Evolutionary conservation across 2,113 vertebrate species (phyloP).

Genomic region (Siniperca chuatsi): DNA sequence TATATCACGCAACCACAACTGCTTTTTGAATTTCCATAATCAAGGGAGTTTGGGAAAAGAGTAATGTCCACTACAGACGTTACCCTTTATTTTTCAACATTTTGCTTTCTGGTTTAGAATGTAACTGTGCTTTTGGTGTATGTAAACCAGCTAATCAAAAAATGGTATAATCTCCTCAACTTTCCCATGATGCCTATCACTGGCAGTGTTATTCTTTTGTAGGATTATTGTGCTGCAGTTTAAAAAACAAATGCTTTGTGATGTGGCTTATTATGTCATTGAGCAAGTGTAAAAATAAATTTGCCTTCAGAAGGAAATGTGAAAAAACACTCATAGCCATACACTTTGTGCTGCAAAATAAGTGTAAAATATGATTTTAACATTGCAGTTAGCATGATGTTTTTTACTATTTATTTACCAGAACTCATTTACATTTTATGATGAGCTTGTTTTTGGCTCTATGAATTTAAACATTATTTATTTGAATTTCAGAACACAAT

Average conservation of each 20-base stretch:
- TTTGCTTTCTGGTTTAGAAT: constrained; percentile 19
- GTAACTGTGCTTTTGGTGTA: constrained; percentile 28
- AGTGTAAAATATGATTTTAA: constrained; percentile 5
- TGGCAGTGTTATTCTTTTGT: constrained; percentile 21
- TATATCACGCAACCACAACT: constrained; percentile 86
- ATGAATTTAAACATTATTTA: constrained; percentile 43
- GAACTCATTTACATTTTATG: constrained; percentile 30
- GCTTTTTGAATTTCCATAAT: constrained; percentile 86
- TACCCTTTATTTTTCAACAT: neutral
- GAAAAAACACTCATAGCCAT: constrained; percentile 13
- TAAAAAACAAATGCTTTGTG: constrained; percentile 27
- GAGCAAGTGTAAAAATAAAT: constrained; percentile 20
- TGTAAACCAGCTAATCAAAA: constrained; percentile 13
- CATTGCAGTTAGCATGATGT: neutral
- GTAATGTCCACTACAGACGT: constrained; percentile 3
- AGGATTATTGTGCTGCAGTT: constrained; percentile 17
- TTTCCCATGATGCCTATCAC: constrained; percentile 48
- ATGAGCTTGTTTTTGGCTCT: constrained; percentile 28
- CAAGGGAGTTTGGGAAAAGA: constrained; percentile 68
- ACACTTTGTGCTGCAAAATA: constrained; percentile 27
- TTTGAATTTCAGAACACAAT: constrained; percentile 52
- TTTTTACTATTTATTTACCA: constrained; percentile 49
- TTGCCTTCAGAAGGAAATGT: constrained; percentile 21
- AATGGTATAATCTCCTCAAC: neutral
- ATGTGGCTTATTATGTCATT: constrained; percentile 38